Evolutionary conservation across 30 jellyfish, hydroid and myxozoan species (phyloP).

Genomic region (Mastigias papua): DNA sequence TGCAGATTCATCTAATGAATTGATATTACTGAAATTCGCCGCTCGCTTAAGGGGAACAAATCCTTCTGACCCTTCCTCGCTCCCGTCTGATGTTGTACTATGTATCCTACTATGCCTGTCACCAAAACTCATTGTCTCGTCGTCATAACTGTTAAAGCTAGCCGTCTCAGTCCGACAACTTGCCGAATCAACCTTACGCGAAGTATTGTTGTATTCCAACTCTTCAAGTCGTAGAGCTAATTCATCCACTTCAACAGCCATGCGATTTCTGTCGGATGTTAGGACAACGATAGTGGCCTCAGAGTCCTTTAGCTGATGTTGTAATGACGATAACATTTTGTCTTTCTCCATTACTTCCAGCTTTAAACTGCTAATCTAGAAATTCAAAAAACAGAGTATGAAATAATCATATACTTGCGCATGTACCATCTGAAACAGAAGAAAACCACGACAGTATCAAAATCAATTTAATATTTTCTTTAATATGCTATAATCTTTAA

Average conservation of each 20-base stretch:
- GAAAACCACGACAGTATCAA: no score
- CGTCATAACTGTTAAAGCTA: slow-evolving; percentile 38
- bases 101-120: slow-evolving; percentile 13
- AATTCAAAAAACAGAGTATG: no score
- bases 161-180: slow-evolving; percentile 13
- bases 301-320: slow-evolving; percentile 70
- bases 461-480: no score
- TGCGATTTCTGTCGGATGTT: slow-evolving; percentile 78
- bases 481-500: no score
- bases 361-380: slow-evolving; percentile 41
- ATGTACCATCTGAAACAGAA: no score
- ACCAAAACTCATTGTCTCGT: slow-evolving; percentile 31
- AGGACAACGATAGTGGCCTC: slow-evolving; percentile 65
- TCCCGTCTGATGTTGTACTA: slow-evolving; percentile 25
- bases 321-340: slow-evolving; percentile 30
- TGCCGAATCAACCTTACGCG: slow-evolving; percentile 7
- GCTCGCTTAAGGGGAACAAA: slow-evolving; percentile 57
- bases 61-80: slow-evolving; percentile 47
- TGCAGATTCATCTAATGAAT: slow-evolving; percentile 60
- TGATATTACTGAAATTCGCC: slow-evolving; percentile 72
- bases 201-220: slow-evolving; percentile 50
- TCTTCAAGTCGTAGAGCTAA: slow-evolving; percentile 78
- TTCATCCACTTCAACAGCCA: slow-evolving; percentile 82
- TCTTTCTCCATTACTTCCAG: slow-evolving; percentile 59
- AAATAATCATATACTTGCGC: no score